Conservation (phyloP, 2,113 vertebrate species). For the Seriola aureovittata region DNA sequence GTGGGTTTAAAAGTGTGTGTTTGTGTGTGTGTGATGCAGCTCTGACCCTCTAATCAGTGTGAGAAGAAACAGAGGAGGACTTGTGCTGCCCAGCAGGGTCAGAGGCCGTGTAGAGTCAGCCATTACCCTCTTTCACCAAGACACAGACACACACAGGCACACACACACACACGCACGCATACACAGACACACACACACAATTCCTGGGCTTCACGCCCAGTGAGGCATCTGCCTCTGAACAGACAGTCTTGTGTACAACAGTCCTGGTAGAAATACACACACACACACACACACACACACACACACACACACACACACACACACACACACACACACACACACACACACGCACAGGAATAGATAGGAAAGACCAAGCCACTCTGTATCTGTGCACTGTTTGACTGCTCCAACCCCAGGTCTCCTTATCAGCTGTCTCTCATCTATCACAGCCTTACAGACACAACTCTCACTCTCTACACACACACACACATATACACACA, state of each 20-base stretch:
- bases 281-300: conserved; percentile 44
- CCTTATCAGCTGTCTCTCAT: conserved; percentile 77
- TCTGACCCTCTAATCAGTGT: conserved; percentile 86
- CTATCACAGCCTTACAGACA: conserved; percentile 61
- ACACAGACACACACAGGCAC: conserved; percentile 57
- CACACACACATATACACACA: conserved; percentile 4
- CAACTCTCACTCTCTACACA: conserved; percentile 52
- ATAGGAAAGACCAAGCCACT: conserved; percentile 60
- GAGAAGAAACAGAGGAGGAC: conserved; percentile 89
- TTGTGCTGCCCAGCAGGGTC: conserved; percentile 85
- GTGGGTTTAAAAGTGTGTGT: conserved; percentile 46
- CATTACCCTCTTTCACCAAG: conserved; percentile 77
- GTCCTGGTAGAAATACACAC: conserved; percentile 48
- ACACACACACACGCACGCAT: conserved; percentile 15
- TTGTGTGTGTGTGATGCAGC: conserved; percentile 61
- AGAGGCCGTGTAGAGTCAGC: conserved; percentile 86
- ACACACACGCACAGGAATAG: conserved; percentile 48
- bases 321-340: conserved; percentile 49
- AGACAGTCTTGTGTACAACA: conserved; percentile 72
- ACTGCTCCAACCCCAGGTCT: conserved; percentile 74
- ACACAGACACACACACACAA: conserved; percentile 38
- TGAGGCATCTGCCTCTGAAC: conserved; percentile 83
- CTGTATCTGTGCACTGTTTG: conserved; percentile 71
- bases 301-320: conserved; percentile 44
- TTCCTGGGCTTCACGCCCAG: conserved; percentile 86